Evolutionary conservation across 2,888 invertebrate species (phyloP).

Genomic region (Cerastis leucographa): DNA sequence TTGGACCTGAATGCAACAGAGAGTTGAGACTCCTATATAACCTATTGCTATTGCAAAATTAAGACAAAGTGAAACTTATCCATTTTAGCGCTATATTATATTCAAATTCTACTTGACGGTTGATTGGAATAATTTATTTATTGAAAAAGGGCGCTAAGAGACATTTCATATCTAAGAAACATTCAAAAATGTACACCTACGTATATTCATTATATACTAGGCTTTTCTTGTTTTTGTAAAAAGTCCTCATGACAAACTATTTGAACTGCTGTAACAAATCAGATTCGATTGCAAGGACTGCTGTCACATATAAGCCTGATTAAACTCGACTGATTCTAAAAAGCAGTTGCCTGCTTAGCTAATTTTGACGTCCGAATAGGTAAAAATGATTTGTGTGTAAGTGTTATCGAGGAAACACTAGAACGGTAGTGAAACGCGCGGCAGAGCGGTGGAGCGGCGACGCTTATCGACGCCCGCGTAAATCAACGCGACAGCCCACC

Average conservation of each 20-base stretch:
- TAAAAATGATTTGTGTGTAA: constrained; percentile 65
- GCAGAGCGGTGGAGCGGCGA: constrained; percentile 66
- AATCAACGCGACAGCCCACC: constrained; percentile 87
- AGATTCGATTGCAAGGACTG: constrained; percentile 21
- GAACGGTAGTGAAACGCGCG: constrained; percentile 62
- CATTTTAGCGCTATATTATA: not conserved
- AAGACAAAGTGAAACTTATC: not conserved
- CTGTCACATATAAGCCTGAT: constrained; percentile 37
- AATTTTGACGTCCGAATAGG: constrained; percentile 51
- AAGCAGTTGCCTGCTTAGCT: constrained; percentile 41
- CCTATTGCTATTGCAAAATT: not conserved
- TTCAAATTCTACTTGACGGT: not conserved
- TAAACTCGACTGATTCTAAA: constrained; percentile 30
- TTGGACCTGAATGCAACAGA: not conserved
- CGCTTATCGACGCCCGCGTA: constrained; percentile 82
- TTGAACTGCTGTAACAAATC: constrained; percentile 31
- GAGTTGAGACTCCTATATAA: not conserved
- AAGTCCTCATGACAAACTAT: not conserved
- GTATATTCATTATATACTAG: not conserved
- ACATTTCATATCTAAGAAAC: too few species aligned
- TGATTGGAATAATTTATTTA: not conserved
- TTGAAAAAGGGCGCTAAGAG: not conserved
- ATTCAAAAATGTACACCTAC: too few species aligned
- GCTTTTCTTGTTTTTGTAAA: not conserved
- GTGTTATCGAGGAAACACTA: constrained; percentile 65